phyloP scores from a whole-genome alignment of 2,888 invertebrate species.

The Monopis laevigella region DNA sequence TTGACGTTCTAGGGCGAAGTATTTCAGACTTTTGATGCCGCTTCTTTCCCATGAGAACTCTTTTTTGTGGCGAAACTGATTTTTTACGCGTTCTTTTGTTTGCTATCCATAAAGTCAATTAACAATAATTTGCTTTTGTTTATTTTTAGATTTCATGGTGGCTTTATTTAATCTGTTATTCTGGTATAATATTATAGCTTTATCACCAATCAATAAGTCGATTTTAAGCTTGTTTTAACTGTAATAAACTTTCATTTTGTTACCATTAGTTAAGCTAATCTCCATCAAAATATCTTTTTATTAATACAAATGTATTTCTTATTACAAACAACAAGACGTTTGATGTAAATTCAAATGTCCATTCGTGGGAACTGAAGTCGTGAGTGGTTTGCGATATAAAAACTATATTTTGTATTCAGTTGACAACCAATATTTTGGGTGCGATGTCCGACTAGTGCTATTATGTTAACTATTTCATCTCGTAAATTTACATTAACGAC shows the following conservation, averaged over 20 bases:
- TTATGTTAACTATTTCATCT: not conserved
- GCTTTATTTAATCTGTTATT: too few species aligned
- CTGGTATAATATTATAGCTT: too few species aligned
- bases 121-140: too few species aligned
- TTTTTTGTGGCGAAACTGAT: constrained; percentile 5
- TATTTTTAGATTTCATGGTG: too few species aligned
- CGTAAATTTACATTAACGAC: not conserved
- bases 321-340: too few species aligned
- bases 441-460: constrained; percentile 11
- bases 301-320: too few species aligned
- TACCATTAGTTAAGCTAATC: too few species aligned
- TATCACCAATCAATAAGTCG: too few species aligned
- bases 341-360: constrained; percentile 10
- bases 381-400: constrained; percentile 28
- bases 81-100: constrained; percentile 3
- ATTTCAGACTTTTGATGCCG: not conserved
- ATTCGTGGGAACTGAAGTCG: constrained; percentile 17
- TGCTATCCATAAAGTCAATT: not conserved
- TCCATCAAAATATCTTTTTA: too few species aligned
- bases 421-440: constrained; percentile 11
- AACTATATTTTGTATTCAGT: constrained; percentile 23
- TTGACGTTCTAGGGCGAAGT: constrained; percentile 3
- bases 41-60: constrained; percentile 8
- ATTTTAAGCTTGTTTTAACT: too few species aligned
- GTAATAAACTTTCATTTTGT: too few species aligned